A percentile compares a stretch with the other conserved stretches of the same genome.
Conservation (phyloP, 2,113 vertebrate species). For the Sprattus sprattus region DNA sequence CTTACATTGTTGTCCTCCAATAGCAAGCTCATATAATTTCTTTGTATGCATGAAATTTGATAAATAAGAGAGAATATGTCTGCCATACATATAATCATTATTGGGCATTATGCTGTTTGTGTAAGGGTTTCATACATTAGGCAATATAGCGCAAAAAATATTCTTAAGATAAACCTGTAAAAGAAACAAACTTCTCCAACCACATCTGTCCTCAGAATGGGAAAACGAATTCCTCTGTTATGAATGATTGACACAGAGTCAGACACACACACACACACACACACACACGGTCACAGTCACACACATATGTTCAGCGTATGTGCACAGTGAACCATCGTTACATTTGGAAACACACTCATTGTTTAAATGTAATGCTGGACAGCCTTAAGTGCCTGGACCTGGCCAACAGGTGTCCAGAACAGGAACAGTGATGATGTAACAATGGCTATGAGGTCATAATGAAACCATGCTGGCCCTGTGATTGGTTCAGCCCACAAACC, state of each 20-base stretch:
- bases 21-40: constrained; percentile 72
- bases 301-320: constrained; percentile 15
- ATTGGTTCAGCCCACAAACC: constrained; percentile 8
- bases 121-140: constrained; percentile 79
- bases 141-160: constrained; percentile 77
- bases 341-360: constrained; percentile 30
- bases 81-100: constrained; percentile 84
- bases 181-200: constrained; percentile 64
- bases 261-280: constrained; percentile 20
- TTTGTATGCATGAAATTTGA: constrained; percentile 88
- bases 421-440: constrained; percentile 52
- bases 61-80: constrained; percentile 59
- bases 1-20: constrained; percentile 74
- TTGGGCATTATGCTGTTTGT: constrained; percentile 90
- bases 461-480: background rate
- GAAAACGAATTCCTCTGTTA: background rate
- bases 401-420: constrained; percentile 71
- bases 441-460: background rate
- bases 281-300: background rate
- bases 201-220: constrained; percentile 33
- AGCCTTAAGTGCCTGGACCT: constrained; percentile 72
- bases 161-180: constrained; percentile 68
- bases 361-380: constrained; percentile 65
- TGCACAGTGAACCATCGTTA: background rate
- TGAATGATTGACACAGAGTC: constrained; percentile 45